Percentiles rank a stretch among this genome's conserved stretches.
Conservation (phyloP, 1,140 invertebrate species). For the Scaptomyza hsui region DNA sequence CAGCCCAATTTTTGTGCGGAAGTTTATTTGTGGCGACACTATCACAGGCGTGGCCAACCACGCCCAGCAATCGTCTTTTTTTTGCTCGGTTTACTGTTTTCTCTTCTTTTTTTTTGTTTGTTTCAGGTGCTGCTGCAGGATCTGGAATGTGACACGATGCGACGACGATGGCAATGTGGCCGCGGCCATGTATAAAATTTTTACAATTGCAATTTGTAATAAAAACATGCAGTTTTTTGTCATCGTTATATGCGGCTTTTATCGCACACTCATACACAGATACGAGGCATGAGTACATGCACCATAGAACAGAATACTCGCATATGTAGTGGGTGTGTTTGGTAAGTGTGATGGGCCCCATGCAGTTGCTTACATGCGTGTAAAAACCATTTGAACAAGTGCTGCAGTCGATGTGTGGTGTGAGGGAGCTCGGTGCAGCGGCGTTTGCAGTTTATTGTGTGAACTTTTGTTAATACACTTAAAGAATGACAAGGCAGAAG, state of each 20-base stretch:
- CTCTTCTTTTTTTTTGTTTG: conserved; percentile 23
- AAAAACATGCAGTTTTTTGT: conserved; percentile 80
- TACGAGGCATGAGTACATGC: conserved; percentile 39
- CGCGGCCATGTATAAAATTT: conserved; percentile 81
- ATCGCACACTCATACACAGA: conserved; percentile 43
- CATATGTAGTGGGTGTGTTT: not conserved
- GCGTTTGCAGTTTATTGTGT: not conserved
- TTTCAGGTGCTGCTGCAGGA: conserved; percentile 54
- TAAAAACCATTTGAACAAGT: conserved; percentile 41
- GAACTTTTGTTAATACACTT: not conserved
- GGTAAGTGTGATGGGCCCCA: not conserved
- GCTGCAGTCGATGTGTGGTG: no score
- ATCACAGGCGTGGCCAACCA: conserved; percentile 53
- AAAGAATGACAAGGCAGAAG: not conserved
- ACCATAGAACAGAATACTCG: conserved; percentile 4
- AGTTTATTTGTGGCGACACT: conserved; percentile 80
- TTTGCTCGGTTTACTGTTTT: conserved; percentile 2
- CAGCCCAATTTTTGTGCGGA: conserved; percentile 76
- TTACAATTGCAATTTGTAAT: conserved; percentile 83
- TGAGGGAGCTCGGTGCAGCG: not conserved
- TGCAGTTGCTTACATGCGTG: conserved; percentile 6
- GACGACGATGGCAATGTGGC: conserved; percentile 43
- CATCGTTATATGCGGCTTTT: conserved; percentile 72
- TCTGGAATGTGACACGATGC: conserved; percentile 72
- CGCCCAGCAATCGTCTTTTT: not conserved